A percentile compares a stretch with the other conserved stretches of the same genome.
Conservation (phyloP, 92 coral and sea anemone species). For the Epizoanthus scotinus region DNA sequence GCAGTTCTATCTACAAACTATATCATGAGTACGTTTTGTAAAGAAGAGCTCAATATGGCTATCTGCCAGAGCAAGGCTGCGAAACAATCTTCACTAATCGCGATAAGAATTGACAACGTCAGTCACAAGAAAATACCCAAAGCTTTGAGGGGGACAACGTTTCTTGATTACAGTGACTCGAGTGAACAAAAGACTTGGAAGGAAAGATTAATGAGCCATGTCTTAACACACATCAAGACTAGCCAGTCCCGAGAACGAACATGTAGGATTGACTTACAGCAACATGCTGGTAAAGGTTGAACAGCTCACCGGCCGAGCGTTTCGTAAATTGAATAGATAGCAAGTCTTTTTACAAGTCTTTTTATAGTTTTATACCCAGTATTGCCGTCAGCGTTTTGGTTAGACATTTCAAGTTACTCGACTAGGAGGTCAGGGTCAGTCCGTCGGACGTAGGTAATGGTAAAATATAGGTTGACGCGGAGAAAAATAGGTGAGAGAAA, state of each 20-base stretch:
- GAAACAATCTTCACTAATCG: slow-evolving; percentile 39
- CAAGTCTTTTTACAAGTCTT: too few relatives aligned
- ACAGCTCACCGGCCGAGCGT: too few relatives aligned
- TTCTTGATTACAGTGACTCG: slow-evolving; percentile 48
- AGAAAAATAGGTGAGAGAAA: too few relatives aligned
- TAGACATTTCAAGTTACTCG: too few relatives aligned
- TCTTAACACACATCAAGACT: slow-evolving; percentile 22
- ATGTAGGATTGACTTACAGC: neutral
- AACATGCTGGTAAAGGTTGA: too few relatives aligned
- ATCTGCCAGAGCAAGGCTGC: slow-evolving; percentile 34
- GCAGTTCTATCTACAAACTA: slow-evolving; percentile 53
- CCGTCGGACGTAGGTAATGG: too few relatives aligned
- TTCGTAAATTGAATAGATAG: too few relatives aligned
- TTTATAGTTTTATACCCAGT: too few relatives aligned
- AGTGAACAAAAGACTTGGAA: slow-evolving; percentile 49
- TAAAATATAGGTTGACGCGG: too few relatives aligned
- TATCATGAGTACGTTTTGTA: slow-evolving; percentile 54
- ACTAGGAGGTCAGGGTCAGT: too few relatives aligned
- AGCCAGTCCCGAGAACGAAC: slow-evolving; percentile 7
- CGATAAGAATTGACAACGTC: slow-evolving; percentile 43
- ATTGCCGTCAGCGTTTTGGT: too few relatives aligned
- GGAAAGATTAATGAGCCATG: slow-evolving; percentile 29
- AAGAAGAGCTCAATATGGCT: slow-evolving; percentile 58
- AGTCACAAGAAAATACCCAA: slow-evolving; percentile 43
- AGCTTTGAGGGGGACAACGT: slow-evolving; percentile 33